Evolutionary conservation across 2,797 vertebrate species (phyloP).

Genomic region (Pipistrellus nathusii): DNA sequence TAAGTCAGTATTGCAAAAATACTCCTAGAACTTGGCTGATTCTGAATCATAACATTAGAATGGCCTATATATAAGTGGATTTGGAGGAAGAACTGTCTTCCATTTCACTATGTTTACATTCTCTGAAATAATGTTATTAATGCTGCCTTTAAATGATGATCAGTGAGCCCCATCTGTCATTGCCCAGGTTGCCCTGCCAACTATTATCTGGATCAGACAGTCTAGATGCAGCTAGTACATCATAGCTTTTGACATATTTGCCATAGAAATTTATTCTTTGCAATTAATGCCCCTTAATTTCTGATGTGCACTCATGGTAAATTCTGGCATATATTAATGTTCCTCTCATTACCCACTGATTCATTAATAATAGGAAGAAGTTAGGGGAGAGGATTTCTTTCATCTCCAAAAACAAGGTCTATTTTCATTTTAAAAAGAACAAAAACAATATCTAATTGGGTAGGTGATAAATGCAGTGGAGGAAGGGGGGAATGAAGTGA

Average conservation of each 20-base stretch:
- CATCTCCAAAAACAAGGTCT: background rate
- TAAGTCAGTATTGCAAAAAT: conserved; percentile 41
- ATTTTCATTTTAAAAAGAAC: background rate
- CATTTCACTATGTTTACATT: background rate
- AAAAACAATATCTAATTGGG: background rate
- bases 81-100: background rate
- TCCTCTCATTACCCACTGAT: background rate
- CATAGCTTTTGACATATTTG: conserved; percentile 63
- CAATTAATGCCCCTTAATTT: conserved; percentile 75
- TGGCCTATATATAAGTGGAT: background rate
- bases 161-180: conserved; percentile 60
- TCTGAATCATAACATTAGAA: background rate
- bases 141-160: conserved; percentile 57
- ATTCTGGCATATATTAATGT: conserved; percentile 45
- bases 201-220: conserved; percentile 8
- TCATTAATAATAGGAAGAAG: conserved; percentile 45
- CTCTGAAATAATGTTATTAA: conserved; percentile 5
- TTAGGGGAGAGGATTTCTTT: conserved; percentile 1
- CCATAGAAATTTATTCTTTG: conserved; percentile 59
- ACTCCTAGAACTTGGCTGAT: background rate
- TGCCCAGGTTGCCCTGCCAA: conserved; percentile 43
- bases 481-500: background rate
- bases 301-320: background rate
- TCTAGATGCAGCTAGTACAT: conserved; percentile 65
- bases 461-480: background rate